phyloP scores from a whole-genome alignment of 2,113 vertebrate genomes.

The Thymallus thymallus region DNA sequence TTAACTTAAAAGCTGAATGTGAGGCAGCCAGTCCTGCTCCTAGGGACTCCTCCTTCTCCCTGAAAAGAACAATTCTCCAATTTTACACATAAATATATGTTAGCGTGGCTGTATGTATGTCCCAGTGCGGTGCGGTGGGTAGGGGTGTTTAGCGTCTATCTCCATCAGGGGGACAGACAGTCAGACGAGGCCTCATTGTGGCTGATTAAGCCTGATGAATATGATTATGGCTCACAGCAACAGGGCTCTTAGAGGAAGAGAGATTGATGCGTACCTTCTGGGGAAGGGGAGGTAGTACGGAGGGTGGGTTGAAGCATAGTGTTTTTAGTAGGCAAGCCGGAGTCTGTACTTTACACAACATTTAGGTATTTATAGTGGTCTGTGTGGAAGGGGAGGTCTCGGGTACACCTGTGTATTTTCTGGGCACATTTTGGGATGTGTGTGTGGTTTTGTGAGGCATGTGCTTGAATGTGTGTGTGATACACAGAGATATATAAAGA shows the following conservation, averaged over 20 bases:
- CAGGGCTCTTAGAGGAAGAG: slow-evolving; percentile 31
- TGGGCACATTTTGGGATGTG: background rate
- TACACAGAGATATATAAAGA: background rate
- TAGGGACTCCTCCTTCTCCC: background rate
- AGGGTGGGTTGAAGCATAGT: background rate
- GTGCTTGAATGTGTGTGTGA: background rate
- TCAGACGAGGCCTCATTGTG: slow-evolving; percentile 46
- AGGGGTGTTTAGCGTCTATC: slow-evolving; percentile 16
- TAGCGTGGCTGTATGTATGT: slow-evolving; percentile 10
- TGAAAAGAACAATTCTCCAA: background rate
- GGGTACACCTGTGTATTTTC: too few relatives aligned
- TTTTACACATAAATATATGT: slow-evolving; percentile 28
- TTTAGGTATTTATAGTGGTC: too few relatives aligned
- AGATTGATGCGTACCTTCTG: slow-evolving; percentile 34
- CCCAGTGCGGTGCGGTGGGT: background rate
- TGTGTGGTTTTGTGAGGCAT: background rate
- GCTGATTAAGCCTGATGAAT: slow-evolving; percentile 51
- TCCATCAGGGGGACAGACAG: slow-evolving; percentile 36
- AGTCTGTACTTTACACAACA: background rate
- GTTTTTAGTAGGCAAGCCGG: background rate
- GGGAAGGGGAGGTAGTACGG: slow-evolving; percentile 16
- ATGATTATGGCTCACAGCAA: slow-evolving; percentile 29
- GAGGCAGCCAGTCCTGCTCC: background rate
- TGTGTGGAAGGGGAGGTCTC: too few relatives aligned
- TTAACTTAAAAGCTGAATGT: background rate